Evolutionary conservation across 2,888 invertebrate genomes (phyloP), one percentile per base, ranked within the genome.

Genomic region (Trissolcus japonicus): DNA sequence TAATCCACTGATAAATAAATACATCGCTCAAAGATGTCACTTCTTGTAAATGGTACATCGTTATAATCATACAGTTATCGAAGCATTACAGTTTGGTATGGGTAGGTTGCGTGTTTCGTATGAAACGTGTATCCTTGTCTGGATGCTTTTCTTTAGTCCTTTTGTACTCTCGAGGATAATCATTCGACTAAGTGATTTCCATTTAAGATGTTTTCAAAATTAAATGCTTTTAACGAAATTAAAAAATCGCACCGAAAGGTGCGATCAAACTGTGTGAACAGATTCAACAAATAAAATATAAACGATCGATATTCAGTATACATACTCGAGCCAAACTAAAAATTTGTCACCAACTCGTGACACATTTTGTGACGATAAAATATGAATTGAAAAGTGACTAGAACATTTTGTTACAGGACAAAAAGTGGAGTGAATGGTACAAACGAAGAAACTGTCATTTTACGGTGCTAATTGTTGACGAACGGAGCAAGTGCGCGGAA

Each of bases 391-490:
- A 35, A 0, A 11, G 9, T 46, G 7, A 46, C 46, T 1, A 46
- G 4, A 16, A 16, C 1, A 9, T 14, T 46, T 16, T 46, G 46
- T 46, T 46, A 9, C 51, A 51, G 51, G 11, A 51, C 14, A 6
- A 48, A 61, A 29, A 55, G 40, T 21, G 41, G 63, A 62, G 21
- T 67, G 41, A 74, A 53, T 43, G 53, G 61, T 71, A 59, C 63
- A 50, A 71, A 63, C 65, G 63, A 59, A 43, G 25, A 62, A 66
- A 69, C 60, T 66, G 65, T 76, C 71, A 57, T 71, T 71, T 66
- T 65, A 66, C 54, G 59, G 74, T 62, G 69, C 74, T 69, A 71
- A 78, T 73, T 73, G 74, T 65, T 63, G 68, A 43, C 14, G 68
- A 69, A 55, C 55, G 73, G 25, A 55, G 56, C 65, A 60, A 61